A percentile compares a stretch with the other conserved stretches of the same genome.
Evolutionary conservation across 2,113 vertebrate genomes (phyloP).

Genomic region (Catagonus wagneri): DNA sequence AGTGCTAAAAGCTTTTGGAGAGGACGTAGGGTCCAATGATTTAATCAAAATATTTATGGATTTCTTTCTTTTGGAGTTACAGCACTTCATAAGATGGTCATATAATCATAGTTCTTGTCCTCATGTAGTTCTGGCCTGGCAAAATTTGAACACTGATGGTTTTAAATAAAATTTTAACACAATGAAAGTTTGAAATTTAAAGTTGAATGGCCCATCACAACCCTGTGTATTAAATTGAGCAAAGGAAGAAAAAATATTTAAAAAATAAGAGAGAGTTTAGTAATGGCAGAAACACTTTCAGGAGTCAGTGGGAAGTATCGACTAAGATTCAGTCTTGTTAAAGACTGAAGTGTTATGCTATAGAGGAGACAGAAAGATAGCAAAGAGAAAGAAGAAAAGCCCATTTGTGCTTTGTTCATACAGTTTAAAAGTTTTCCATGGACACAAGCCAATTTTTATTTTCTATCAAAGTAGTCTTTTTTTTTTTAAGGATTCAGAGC

Average conservation of each 20-base stretch:
- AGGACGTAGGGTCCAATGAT: neutral
- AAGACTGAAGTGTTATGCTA: neutral
- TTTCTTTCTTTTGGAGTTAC: neutral
- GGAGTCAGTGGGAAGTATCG: neutral
- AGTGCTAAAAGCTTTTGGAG: neutral
- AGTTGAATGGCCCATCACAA: neutral
- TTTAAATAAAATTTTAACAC: neutral
- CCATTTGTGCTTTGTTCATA: neutral
- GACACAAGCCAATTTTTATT: neutral
- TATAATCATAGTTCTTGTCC: neutral
- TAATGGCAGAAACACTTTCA: neutral
- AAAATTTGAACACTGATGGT: neutral
- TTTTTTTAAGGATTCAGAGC: neutral
- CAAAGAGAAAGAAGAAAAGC: neutral
- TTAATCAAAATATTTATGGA: neutral
- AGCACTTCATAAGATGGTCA: neutral
- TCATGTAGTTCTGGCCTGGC: neutral
- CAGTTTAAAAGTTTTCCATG: constrained; percentile 38
- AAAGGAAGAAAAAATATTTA: constrained; percentile 1
- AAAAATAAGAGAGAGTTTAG: neutral
- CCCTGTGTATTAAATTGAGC: neutral
- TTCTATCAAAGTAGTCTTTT: neutral
- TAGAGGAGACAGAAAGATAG: neutral
- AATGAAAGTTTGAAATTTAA: neutral
- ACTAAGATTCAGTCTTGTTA: neutral